Base-by-base conservation (phyloP, 2,888 invertebrate species). In the Polyploca ridens region DNA sequence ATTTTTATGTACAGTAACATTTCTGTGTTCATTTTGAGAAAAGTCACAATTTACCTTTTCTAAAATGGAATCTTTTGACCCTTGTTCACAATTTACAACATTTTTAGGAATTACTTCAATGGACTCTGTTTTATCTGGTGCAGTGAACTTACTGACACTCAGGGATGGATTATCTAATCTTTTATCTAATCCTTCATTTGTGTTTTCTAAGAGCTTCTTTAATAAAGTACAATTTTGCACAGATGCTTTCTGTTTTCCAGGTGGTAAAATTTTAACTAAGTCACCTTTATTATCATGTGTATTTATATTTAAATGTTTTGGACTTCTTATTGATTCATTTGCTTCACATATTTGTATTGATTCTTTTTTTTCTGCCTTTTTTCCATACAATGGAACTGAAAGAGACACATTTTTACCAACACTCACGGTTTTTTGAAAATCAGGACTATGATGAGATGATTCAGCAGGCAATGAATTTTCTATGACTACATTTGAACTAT, bases 141-240 rank as follows among this genome's bases (percentile, higher is more conserved):
- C 70, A 58, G 77, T 69, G 71, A 77, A 83, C 69, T 84, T 86
- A 67, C 71, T 78, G 63, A 69, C 69, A 68, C 75, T 82, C 64
- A 72, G 68, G 74, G 71, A 72, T 57, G 68, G 72, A 58, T 79
- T 76, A 65, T 85, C 83, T 63, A 79, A 73, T 72, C 72, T 81
- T 62, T 83, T 87, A 69, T 82, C 82, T 64, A 83, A 69, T 67
- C 79, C 83, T 70, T 89, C 88, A 78, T 86, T 88, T 67, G 86
- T 88, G 69, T 84, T 88, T 84, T 93, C 91, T 71, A 94, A 79
- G 62, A 94, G 84, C 74, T 91, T 90, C 76, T 94, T 94, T 63
- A 94, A 76, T 65, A 94, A 81, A 64, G 91, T 92, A 81, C 91
- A 93, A 71, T 91, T 93, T 78, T 91, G 89, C 67, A 87, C 79